phyloP scores from a whole-genome alignment of 2,797 vertebrate genomes.

The Channa striata region DNA sequence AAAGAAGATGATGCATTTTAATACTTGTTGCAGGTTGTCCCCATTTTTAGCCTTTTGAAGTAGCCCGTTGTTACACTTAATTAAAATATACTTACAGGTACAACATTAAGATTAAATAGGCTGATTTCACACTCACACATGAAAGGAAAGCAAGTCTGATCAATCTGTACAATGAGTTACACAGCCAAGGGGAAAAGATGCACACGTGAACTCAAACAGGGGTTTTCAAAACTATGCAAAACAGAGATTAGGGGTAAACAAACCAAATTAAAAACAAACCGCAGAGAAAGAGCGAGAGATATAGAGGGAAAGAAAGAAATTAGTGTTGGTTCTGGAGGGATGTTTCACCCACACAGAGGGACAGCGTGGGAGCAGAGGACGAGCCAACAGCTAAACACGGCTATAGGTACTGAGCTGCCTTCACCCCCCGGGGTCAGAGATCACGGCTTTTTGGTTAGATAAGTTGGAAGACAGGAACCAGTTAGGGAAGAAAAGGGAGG shows the following conservation, averaged over 20 bases:
- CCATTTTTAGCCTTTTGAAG: not conserved
- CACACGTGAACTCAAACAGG: constrained; percentile 24
- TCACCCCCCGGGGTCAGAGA: constrained; percentile 2
- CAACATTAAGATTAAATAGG: constrained; percentile 35
- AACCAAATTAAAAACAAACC: constrained; percentile 13
- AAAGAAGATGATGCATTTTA: constrained; percentile 3
- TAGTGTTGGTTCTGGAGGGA: constrained; percentile 38
- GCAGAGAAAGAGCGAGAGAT: not conserved
- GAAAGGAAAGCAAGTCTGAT: constrained; percentile 43
- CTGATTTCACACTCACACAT: constrained; percentile 56
- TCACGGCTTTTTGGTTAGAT: not conserved
- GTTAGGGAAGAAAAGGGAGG: not conserved
- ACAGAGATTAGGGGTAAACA: constrained; percentile 47
- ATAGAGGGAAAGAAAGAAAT: too few relatives aligned
- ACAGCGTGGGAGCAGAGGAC: constrained; percentile 8
- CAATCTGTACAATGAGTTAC: constrained; percentile 21
- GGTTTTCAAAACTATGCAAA: constrained; percentile 30
- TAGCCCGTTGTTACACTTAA: constrained; percentile 11
- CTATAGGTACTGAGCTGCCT: not conserved
- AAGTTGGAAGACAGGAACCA: not conserved
- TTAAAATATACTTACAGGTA: constrained; percentile 29
- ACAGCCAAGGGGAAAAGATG: constrained; percentile 34
- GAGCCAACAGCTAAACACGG: not conserved
- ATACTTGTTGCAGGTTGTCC: not conserved
- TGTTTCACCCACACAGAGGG: constrained; percentile 24